Evolutionary conservation across 2,888 invertebrate genomes (phyloP), one percentile per base, ranked within the genome.

Genomic region (Malthinus seriepunctatus): DNA sequence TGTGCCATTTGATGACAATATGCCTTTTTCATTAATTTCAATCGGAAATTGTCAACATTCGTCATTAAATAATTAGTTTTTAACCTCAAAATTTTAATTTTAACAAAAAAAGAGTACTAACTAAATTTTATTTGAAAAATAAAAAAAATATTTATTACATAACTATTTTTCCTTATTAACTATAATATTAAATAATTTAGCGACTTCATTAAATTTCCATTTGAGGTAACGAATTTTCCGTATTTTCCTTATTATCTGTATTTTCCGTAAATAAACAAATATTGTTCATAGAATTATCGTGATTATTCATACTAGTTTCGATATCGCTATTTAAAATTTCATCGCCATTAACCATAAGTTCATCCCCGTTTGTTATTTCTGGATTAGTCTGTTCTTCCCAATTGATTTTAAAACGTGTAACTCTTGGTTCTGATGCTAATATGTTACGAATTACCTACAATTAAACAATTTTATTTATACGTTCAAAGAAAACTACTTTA

Each of bases 381-480:
- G 84, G 84, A 0, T 85, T 81, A 63, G 68, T 72, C 1, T 78
- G 73, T 63, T 93, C 93, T 60, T 93, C 96, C 97, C 97, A 98
- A 74, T 97, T 96, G 49, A 97, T 97, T 81, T 97, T 97, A 78
- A 97, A 97, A 66, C 93, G 85, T 2, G 97, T 98, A 2, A 98
- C 97, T 72, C 97, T 83, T 0, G 97, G 97, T 79, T 95, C 91
- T 1, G 93, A 90, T 0, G 93, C 94, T 33, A 93, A 78, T 60
- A 93, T 92, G 78, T 92, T 93, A 66, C 93, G 82, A 39, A 86
- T 83, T 9, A 88, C 81, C 86, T 82, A 62, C 42, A 71, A 73
- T 35, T 8, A 51, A 37, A 51, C 48, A 46, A 44, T 44, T 15
- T 44, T 14, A 23, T 3, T 15, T 8, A 39, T 11, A 2, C 11